A percentile compares a stretch with the other conserved stretches of the same genome.
Conservation (phyloP, 2,797 vertebrate genomes). For the Sorex maritimensis region DNA sequence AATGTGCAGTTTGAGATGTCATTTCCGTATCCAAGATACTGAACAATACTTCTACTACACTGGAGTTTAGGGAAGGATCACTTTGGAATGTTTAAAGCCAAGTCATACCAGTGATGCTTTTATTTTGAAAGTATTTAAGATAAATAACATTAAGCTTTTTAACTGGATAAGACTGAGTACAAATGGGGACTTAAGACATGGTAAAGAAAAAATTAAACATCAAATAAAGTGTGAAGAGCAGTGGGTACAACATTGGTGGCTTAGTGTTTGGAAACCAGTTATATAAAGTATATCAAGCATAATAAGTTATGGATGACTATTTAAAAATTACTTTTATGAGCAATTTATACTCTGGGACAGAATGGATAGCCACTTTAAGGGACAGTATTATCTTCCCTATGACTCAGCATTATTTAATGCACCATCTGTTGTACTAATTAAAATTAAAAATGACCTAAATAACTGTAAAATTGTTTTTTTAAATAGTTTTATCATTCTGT, state of each 20-base stretch:
- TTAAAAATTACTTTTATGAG: background rate
- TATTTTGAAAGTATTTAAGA: background rate
- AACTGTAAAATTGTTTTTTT: background rate
- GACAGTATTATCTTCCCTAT: background rate
- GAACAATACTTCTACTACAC: background rate
- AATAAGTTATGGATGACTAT: background rate
- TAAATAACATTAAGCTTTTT: background rate
- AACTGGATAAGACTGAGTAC: too few relatives aligned
- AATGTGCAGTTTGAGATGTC: background rate
- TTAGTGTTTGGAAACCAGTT: background rate
- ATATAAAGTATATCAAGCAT: background rate
- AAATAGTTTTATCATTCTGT: background rate
- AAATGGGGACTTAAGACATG: too few relatives aligned
- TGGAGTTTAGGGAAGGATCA: background rate
- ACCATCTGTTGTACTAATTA: background rate
- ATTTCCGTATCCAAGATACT: background rate
- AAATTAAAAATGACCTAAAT: constrained; percentile 5
- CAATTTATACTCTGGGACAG: background rate
- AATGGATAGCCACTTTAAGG: background rate
- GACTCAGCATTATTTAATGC: background rate
- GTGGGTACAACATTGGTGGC: too few relatives aligned
- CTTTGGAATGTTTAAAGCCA: background rate
- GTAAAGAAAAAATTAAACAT: too few relatives aligned
- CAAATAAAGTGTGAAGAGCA: too few relatives aligned
- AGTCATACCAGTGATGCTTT: too few relatives aligned